Base-by-base conservation (phyloP, 37 sponge, comb jelly and placozoan genomes). In the Mnemiopsis leidyi region DNA sequence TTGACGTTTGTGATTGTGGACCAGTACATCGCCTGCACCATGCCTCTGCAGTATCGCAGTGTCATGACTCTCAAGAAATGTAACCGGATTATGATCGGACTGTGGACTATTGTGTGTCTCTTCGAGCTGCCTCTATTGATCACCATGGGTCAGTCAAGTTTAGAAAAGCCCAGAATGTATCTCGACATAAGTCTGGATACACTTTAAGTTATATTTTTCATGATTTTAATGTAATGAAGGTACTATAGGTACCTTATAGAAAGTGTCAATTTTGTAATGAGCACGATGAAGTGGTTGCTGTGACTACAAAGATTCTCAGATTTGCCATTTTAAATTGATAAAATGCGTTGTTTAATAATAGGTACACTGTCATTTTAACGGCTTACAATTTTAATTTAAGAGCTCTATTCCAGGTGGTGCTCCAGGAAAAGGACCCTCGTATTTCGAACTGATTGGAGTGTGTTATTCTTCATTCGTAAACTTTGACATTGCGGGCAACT, bases 21-120 rank as follows among this genome's bases (percentile, higher is more conserved):
- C 82, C 82, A 79, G 36, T 79, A 79, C 38, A 79, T 79, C 7
- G 82, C 82, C 36, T 79, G 82, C 29, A 79, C 82, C 82, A 23
- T 79, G 82, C 82, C 82, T 21, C 38, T 79, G 5, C 36, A 29
- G 37, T 79, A 79, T 35, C 82, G 82, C 36, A 36, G 82, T 79
- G 36, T 79, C 33, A 79, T 79, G 82, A 79, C 82, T 9, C 82
- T 79, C 33, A 79, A 79, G 31, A 79, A 79, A 23, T 79, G 37
- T 36, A 36, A 23, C 23, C 82, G 82, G 2, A 79, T 79, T 23
- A 79, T 32, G 37, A 29, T 32, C 82, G 5, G 1, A 7, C 33
- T 79, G 5, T 79, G 82, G 82, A 36, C 36, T 9, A 35, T 79
- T 1, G 36, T 35, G 82, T 23, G 36, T 31, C 20, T 79, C 3